Percentiles rank a stretch among this genome's conserved stretches.
These are phyloP conservation scores for Gasterosteus aculeatus DNA, from an alignment of 2,113 vertebrate genomes.

Conservation along the genomic window DNA sequence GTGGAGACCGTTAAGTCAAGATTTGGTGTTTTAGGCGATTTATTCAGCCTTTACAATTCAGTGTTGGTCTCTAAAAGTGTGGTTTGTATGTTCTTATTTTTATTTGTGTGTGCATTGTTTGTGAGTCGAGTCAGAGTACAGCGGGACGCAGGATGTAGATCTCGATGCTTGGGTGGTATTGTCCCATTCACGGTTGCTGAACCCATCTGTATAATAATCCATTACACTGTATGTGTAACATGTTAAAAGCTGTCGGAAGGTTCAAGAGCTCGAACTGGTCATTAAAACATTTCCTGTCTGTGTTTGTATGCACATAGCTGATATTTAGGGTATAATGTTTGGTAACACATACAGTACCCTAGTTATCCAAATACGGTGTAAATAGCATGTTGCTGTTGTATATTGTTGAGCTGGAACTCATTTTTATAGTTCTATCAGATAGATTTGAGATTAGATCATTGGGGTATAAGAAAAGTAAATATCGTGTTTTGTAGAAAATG, in stretches of 20 bases:
- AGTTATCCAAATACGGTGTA: neutral
- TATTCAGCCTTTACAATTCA: neutral
- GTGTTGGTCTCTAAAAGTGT: neutral
- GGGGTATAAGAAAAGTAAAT: neutral
- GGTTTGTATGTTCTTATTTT: conserved; percentile 3
- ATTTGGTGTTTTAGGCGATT: conserved; percentile 14
- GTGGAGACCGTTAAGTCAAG: neutral
- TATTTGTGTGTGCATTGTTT: neutral
- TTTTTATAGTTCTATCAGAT: neutral
- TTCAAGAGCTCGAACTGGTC: too few species aligned
- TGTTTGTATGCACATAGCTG: neutral
- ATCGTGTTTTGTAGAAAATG: neutral
- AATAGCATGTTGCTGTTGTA: neutral
- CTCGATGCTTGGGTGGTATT: neutral
- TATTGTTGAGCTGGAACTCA: neutral
- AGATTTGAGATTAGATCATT: neutral
- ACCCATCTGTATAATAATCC: neutral
- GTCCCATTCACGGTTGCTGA: neutral
- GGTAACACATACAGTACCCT: neutral
- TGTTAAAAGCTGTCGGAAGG: neutral
- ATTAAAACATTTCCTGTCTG: too few species aligned
- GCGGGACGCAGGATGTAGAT: neutral
- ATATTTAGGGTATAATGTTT: neutral
- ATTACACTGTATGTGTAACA: neutral
- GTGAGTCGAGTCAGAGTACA: neutral